These are phyloP conservation scores for Agrotis exclamationis DNA, from an alignment of 2,888 invertebrate genomes.

Conservation along the genomic window DNA sequence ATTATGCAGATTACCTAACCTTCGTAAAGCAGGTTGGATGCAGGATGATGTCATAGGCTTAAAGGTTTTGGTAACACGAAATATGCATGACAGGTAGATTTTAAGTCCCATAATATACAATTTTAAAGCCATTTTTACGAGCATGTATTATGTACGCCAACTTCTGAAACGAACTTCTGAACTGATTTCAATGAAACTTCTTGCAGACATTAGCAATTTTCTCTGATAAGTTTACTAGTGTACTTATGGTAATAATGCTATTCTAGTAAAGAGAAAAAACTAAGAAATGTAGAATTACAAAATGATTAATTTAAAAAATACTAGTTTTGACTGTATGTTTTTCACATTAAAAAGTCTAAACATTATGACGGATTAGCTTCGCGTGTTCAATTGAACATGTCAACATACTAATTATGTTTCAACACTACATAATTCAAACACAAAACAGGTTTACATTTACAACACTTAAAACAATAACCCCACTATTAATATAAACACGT, in stretches of 20 bases:
- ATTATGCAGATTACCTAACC: conserved; percentile 25
- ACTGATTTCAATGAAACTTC: no score
- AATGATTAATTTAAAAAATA: not conserved
- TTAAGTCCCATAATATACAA: not conserved
- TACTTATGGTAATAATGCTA: no score
- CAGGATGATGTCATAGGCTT: conserved; percentile 38
- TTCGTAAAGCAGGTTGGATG: conserved; percentile 32
- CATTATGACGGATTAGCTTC: not conserved
- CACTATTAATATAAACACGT: conserved; percentile 19
- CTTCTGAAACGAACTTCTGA: no score
- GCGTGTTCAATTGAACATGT: conserved; percentile 31
- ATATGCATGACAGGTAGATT: not conserved
- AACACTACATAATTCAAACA: conserved; percentile 25
- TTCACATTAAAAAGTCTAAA: not conserved
- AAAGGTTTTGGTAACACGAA: conserved; percentile 3
- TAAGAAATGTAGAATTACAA: not conserved
- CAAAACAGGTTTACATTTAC: conserved; percentile 10
- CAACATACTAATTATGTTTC: conserved; percentile 5
- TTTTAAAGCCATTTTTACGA: not conserved
- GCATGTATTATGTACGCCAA: no score
- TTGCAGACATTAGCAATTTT: no score
- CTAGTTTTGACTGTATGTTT: not conserved
- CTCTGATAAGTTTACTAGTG: no score
- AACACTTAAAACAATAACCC: conserved; percentile 26
- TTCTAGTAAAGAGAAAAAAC: not conserved